Evolutionary conservation across 2,797 vertebrate species (phyloP).

Genomic region (Pipistrellus kuhlii): DNA sequence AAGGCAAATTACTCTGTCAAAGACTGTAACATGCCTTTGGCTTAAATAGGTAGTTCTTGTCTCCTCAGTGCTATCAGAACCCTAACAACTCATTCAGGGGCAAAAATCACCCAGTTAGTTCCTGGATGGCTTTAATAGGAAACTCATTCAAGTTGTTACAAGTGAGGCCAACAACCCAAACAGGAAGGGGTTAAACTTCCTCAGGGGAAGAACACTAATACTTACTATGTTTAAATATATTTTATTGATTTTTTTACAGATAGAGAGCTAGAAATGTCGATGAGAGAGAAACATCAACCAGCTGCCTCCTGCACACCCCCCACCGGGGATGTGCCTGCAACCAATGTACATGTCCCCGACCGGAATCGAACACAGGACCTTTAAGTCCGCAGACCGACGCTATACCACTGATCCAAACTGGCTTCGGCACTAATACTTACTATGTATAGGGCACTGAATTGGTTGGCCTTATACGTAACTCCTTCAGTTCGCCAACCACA

Average conservation of each 20-base stretch:
- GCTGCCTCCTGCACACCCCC: too few relatives aligned
- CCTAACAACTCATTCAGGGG: neutral
- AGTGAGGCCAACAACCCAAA: neutral
- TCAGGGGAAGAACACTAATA: neutral
- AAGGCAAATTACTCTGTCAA: neutral
- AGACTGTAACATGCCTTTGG: neutral
- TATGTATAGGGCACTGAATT: neutral
- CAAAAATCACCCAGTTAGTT: neutral
- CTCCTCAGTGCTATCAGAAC: neutral
- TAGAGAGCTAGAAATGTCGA: too few relatives aligned
- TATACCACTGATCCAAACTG: too few relatives aligned
- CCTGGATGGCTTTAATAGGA: neutral
- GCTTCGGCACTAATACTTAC: conserved; percentile 5
- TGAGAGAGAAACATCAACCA: too few relatives aligned
- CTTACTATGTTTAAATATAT: neutral
- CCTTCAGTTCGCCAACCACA: neutral
- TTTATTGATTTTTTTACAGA: too few relatives aligned
- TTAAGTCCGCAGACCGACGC: too few relatives aligned
- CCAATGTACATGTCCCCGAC: too few relatives aligned
- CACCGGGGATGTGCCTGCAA: too few relatives aligned
- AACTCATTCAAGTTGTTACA: neutral
- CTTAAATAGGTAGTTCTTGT: neutral
- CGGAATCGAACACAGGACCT: too few relatives aligned
- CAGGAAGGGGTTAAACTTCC: neutral
- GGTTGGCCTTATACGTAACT: neutral